Base-by-base conservation (phyloP, 1,140 invertebrate genomes). In the Lordiphosa collinella region DNA sequence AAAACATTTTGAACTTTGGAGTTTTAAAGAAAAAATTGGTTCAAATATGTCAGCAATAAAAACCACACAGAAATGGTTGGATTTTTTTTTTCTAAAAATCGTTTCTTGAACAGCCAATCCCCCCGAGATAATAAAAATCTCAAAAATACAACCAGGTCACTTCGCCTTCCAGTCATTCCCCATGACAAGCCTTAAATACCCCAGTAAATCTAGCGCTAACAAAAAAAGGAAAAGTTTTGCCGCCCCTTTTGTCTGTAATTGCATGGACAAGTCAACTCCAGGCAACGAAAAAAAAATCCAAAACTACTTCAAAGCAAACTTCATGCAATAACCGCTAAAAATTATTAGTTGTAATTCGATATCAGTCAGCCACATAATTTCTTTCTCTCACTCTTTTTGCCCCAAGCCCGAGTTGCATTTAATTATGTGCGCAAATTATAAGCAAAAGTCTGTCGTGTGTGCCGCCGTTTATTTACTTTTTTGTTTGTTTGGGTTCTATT, bases 341-440 rank as follows among this genome's bases (percentile, higher is more conserved):
- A 67, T 67, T 63, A 75, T 79, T 75, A 75, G 76, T 75, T 75
- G 75, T 54, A 75, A 79, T 75, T 79, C 62, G 56, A 75, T 75
- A 70, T 75, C 58, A 56, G 60, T 49, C 60, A 64, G 61, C 40
- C 44, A 8, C 25, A 29, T 29, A 29, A 29, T 50, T 68, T 60
- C 43, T 53, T 50, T 53, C 46, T 52, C 32, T 44, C 36, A 13
- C 35, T 5, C 55, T 43, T 46, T 49, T 35, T 22, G 16, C 43
- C 35, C 25, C 8, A 14, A 13, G 37, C 34, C 38, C 40, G 31
- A 55, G 60, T 65, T 72, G 58, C 38, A 68, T 78, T 82, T 82
- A 79, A 78, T 85, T 85, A 82, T 78, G 76, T 82, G 78, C 67
- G 68, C 25, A 78, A 84, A 63, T 78, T 50, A 71, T 69, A 61